A percentile compares a stretch with the other conserved stretches of the same genome.
phyloP scores from a whole-genome alignment of 2,797 vertebrate species.

The Pipistrellus nathusii region DNA sequence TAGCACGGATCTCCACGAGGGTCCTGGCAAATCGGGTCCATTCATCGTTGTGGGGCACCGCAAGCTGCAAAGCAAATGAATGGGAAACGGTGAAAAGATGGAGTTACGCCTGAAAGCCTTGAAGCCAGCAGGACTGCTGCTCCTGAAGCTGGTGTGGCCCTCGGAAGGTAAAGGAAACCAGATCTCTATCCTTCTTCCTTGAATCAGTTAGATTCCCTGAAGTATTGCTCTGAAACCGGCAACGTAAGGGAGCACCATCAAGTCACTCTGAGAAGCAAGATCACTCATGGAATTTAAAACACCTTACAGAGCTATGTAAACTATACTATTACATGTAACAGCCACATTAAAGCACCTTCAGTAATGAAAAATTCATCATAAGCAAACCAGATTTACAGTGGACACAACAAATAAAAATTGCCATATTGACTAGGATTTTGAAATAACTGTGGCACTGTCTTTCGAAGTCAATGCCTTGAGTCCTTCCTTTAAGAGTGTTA shows the following conservation, averaged over 20 bases:
- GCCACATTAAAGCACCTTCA: not conserved
- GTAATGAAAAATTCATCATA: constrained; percentile 24
- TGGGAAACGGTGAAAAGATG: not conserved
- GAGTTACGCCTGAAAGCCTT: not conserved
- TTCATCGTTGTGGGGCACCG: constrained; percentile 94
- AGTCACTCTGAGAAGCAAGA: constrained; percentile 13
- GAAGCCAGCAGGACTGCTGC: fast-evolving
- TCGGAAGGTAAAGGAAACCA: not conserved
- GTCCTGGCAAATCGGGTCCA: constrained; percentile 95
- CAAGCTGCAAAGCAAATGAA: constrained; percentile 89
- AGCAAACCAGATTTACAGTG: not conserved
- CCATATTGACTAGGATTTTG: not conserved
- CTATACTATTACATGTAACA: not conserved
- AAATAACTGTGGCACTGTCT: constrained; percentile 30
- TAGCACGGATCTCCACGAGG: constrained; percentile 96
- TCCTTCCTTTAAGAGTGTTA: constrained; percentile 1
- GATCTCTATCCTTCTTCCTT: not conserved
- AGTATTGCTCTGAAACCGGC: not conserved
- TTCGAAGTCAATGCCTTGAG: not conserved
- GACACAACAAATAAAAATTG: constrained; percentile 15
- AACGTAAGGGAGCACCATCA: not conserved
- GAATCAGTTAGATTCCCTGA: not conserved
- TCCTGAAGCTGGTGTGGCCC: not conserved
- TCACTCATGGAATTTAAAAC: not conserved
- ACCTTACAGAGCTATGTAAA: not conserved